A percentile compares a stretch with the other conserved stretches of the same genome.
phyloP scores from a whole-genome alignment of 30 jellyfish, hydroid and myxozoan species.

The Sanderia malayensis region DNA sequence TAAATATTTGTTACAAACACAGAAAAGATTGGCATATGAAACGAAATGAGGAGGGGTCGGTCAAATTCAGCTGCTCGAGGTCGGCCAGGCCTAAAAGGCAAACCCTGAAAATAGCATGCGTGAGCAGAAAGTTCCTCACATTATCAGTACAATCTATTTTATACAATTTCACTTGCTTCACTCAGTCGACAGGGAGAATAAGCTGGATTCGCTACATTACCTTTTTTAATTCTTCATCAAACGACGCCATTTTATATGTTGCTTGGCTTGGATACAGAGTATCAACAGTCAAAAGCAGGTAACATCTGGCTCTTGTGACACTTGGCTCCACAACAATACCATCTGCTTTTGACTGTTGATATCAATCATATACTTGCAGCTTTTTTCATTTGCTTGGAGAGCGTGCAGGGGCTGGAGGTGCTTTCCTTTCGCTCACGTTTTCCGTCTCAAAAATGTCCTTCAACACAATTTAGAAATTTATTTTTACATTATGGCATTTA shows the following conservation, averaged over 20 bases:
- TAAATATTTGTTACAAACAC: neutral
- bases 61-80: neutral
- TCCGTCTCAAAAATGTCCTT: too few species aligned
- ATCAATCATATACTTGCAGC: too few species aligned
- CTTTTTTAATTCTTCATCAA: conserved; percentile 81
- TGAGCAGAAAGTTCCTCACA: neutral
- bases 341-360: too few species aligned
- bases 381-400: too few species aligned
- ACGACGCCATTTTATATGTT: conserved; percentile 62
- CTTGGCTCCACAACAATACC: too few species aligned
- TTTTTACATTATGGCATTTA: too few species aligned
- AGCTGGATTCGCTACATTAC: conserved; percentile 5
- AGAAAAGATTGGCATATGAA: neutral
- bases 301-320: too few species aligned
- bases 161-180: neutral
- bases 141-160: neutral
- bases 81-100: neutral
- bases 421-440: too few species aligned
- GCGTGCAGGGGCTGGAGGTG: too few species aligned
- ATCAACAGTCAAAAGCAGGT: too few species aligned
- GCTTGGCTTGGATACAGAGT: neutral
- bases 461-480: too few species aligned
- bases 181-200: neutral
- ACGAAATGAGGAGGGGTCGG: neutral
- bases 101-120: neutral